These are phyloP conservation scores for Cheilosia impressa DNA, from an alignment of 2,888 invertebrate species.

Conservation along the genomic window DNA sequence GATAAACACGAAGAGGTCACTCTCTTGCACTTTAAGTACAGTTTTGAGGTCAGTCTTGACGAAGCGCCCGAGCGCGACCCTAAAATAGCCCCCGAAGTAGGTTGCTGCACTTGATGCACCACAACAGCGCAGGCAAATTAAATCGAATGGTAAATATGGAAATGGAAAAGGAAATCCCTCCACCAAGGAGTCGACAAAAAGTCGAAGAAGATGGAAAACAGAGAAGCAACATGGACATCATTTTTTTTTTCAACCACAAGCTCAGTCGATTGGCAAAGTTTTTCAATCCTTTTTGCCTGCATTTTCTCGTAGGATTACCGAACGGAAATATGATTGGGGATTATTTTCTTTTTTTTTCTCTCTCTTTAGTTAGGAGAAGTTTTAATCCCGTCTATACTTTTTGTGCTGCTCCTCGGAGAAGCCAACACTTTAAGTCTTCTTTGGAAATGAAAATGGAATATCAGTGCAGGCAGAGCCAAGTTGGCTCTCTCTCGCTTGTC, in stretches of 20 bases:
- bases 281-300: conserved; percentile 16
- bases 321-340: conserved; percentile 45
- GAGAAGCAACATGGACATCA: not conserved
- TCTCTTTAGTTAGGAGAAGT: conserved; percentile 11
- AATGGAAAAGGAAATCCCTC: not conserved
- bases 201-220: not conserved
- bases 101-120: conserved; percentile 55
- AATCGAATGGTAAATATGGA: conserved; percentile 53
- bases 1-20: conserved; percentile 36
- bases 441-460: not conserved
- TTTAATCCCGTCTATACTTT: conserved; percentile 13
- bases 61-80: conserved; percentile 18
- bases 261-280: conserved; percentile 38
- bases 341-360: conserved; percentile 9
- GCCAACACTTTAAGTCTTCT: conserved; percentile 1
- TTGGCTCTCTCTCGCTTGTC: not conserved
- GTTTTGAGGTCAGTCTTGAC: conserved; percentile 54
- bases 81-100: conserved; percentile 41
- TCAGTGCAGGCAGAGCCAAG: no score
- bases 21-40: conserved; percentile 33
- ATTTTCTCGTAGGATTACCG: conserved; percentile 40
- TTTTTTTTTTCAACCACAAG: not conserved
- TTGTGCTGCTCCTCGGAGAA: not conserved
- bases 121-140: conserved; percentile 15
- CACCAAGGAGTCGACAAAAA: not conserved